Evolutionary conservation across 2,113 vertebrate species (phyloP), one percentile per base, ranked within the genome.

Genomic region (Scatophagus argus): DNA sequence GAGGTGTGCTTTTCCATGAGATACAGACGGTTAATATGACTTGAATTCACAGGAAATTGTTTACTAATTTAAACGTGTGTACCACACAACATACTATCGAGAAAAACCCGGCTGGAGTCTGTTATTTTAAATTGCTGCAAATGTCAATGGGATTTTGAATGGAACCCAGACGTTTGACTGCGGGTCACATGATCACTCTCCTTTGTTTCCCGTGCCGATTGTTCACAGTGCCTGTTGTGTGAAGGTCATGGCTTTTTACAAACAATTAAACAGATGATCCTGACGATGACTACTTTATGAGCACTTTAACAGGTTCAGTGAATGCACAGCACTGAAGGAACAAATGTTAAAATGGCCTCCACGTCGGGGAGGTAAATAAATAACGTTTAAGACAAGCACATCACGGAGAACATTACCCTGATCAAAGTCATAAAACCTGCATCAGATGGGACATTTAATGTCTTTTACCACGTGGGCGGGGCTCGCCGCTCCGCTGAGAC

Each of bases 401-500:
- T 75, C 75, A 70, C 41, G 2, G 60, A 59, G 86, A 82, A 87
- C 84, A 87, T 87, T 84, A 84, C 73, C 55, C 82, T 81, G 77
- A 90, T 87, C 82, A 88, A 72, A 88, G 76, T 74, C 84, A 82
- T 87, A 83, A 89, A 82, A 82, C 60, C 88, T 49, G 67, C 85
- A 80, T 85, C 77, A 82, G 88, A 89, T 81, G 71, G 63, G 84
- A 84, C 84, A 86, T 83, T 87, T 75, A 87, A 87, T 85, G 83
- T 63, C 49, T 82, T 71, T 47, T 21, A 87, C 39, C 44, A 47
- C 55, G 82, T 77, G 88, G 86, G 90, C 2, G 80, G 86, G 84
- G 82, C 78, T 68, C 39, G 0, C 1, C 14, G 27, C 68, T 61
- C 68, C 31, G 0, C 12, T 3, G 69, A 75, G 80, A 68, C 71